Base-by-base conservation (phyloP, 2,888 invertebrate genomes). In the Cataglyphis rosenhaueri region DNA sequence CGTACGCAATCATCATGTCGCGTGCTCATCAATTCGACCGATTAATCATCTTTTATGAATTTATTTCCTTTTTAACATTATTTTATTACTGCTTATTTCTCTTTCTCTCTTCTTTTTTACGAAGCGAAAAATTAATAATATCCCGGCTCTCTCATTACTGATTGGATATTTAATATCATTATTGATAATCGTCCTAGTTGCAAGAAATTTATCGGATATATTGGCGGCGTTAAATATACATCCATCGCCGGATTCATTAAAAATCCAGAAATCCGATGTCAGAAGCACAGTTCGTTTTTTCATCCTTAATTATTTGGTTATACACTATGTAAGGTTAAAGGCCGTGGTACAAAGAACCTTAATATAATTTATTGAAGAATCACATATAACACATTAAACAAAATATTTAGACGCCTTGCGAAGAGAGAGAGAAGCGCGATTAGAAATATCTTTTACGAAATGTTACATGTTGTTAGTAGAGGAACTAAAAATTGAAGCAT, bases 91-190 rank as follows among this genome's bases (percentile, higher is more conserved):
- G 29, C 12, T 66, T 29, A 21, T 32, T 6, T 15, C 8, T 70
- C 9, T 12, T 8, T 41, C 8, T 18, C 32, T 9, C 15, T 1
- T 18, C 18, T 44, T 38, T 55, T 8, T 21, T 38, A 21, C n/a
- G 15, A 57, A 21, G 5, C 12, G 18, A 52, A 64, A 4, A 64
- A 68, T 41, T 41, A 32, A 41, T 15, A 68, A 68, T 8, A 68
- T 3, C 3, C 52, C n/a, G 48, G 8, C 6, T 38, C 9, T 18
- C n/a, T 65, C 52, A 4, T 4, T 10, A 48, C 29, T 44, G 62
- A 74, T 74, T 68, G 32, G 6, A 78, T 57, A 68, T 78, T 68
- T 68, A 57, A 68, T 68, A 78, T 78, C 41, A 35, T 29, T 68
- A 52, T 52, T 38, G n/a, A 1, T 21, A 12, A 10, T 61, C 18